phyloP scores from a whole-genome alignment of 2,888 invertebrate genomes.

The Troides oblongomaculatus region DNA sequence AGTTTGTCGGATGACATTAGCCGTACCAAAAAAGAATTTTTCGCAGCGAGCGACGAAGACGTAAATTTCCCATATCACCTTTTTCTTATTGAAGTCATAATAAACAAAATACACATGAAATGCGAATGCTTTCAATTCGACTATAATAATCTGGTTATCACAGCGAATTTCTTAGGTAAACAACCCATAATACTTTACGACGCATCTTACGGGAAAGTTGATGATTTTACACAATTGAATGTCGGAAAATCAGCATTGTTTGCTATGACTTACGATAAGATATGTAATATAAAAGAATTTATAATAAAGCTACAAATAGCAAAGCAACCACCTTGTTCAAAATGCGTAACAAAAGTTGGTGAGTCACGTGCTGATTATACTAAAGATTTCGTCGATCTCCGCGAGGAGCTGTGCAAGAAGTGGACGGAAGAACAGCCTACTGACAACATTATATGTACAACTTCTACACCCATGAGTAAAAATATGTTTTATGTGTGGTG shows the following conservation, averaged over 20 bases:
- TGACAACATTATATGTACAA: slow-evolving; percentile 67
- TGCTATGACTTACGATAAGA: slow-evolving; percentile 75
- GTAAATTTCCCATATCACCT: slow-evolving; percentile 69
- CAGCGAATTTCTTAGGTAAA: slow-evolving; percentile 66
- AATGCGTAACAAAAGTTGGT: slow-evolving; percentile 64
- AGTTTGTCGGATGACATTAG: slow-evolving; percentile 59
- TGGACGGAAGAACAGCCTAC: slow-evolving; percentile 64
- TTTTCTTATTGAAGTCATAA: slow-evolving; percentile 67
- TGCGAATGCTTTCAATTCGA: slow-evolving; percentile 73
- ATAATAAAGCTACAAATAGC: slow-evolving; percentile 57
- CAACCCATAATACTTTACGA: slow-evolving; percentile 65
- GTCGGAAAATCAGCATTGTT: slow-evolving; percentile 70
- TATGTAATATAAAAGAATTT: slow-evolving; percentile 64
- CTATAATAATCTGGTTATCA: slow-evolving; percentile 66
- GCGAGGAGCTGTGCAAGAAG: slow-evolving; percentile 65
- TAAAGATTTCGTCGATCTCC: slow-evolving; percentile 54
- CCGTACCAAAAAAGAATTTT: slow-evolving; percentile 55
- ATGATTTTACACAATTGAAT: slow-evolving; percentile 60
- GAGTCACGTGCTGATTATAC: slow-evolving; percentile 66
- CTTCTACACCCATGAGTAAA: slow-evolving; percentile 64
- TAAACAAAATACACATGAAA: slow-evolving; percentile 75
- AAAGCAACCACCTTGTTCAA: slow-evolving; percentile 69
- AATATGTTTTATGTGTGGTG: slow-evolving; percentile 67
- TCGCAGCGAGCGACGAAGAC: slow-evolving; percentile 42
- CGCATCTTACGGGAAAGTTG: slow-evolving; percentile 61